Evolutionary conservation across 2,888 invertebrate species (phyloP), one percentile per base, ranked within the genome.

Genomic region (Unio pictorum): DNA sequence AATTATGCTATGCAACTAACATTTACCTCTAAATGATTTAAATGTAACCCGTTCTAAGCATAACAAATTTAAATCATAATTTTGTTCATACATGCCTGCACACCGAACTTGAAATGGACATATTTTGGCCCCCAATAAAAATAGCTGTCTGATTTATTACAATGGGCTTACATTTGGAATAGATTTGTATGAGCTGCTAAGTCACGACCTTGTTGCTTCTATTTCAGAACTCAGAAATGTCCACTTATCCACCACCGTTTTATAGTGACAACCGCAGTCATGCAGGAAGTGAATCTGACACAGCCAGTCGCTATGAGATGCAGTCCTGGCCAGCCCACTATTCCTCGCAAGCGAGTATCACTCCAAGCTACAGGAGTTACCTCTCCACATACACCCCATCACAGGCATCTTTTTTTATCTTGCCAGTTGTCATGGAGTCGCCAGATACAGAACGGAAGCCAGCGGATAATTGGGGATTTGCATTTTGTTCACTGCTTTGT

Each of bases 341-440:
- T 71, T 80, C 84, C 7, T 86, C 86, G n/a, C 83, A 84, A 68
- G 81, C 81, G 26, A 82, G 81, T 75, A 82, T 84, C 66, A 80
- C 82, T 7, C 74, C 78, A 11, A 74, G 81, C 54, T 79, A 81
- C 55, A 82, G 83, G 56, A 86, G 86, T 68, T 79, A 82, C 58
- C 77, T 84, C 70, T 86, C 86, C 3, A 82, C 81, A 18, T 84
- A 84, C 77, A 82, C 84, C n/a, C 80, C 79, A 74, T 86, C 67
- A 67, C 84, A 81, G 79, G 85, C 72, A 58, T 84, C 75, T 68
- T 84, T 84, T 62, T 85, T 85, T 66, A 76, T 83, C 18, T 78
- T 87, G 23, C 87, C 86, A n/a, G 82, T 87, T 18, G 82, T 84
- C 17, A 76, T 83, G 61, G 83, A 86, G 28, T 77, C 79, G 15